Evolutionary conservation across 2,888 invertebrate genomes (phyloP).

Genomic region (Ornithoptera priamus): DNA sequence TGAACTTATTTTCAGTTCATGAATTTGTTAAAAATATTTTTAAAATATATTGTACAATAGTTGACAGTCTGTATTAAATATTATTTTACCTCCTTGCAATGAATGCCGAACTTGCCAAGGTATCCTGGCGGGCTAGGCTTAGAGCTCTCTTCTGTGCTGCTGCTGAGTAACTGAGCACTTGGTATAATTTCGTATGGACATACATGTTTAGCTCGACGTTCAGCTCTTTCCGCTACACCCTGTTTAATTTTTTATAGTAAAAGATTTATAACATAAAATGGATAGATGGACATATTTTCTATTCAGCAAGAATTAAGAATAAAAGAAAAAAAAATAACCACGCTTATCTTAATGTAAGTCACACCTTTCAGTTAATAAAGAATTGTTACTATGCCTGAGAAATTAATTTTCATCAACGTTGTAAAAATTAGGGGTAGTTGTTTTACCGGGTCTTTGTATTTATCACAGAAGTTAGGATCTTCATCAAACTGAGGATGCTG

Average conservation of each 20-base stretch:
- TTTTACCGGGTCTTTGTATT: constrained; percentile 55
- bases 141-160: constrained; percentile 38
- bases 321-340: too few relatives aligned
- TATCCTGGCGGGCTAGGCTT: constrained; percentile 54
- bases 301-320: too few relatives aligned
- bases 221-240: constrained; percentile 57
- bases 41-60: too few relatives aligned
- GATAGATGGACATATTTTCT: not conserved
- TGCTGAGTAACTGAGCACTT: constrained; percentile 40
- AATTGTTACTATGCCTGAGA: not conserved
- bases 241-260: constrained; percentile 33
- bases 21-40: too few relatives aligned
- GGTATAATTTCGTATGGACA: constrained; percentile 65
- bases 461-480: constrained; percentile 59
- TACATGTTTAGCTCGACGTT: constrained; percentile 51
- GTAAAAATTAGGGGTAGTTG: not conserved
- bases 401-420: not conserved
- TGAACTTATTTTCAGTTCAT: too few relatives aligned
- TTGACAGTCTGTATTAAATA: not conserved
- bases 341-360: too few relatives aligned
- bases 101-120: constrained; percentile 62
- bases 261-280: not conserved
- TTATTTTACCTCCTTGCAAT: constrained; percentile 67
- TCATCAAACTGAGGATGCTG: constrained; percentile 60
- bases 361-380: not conserved